Evolutionary conservation across 2,113 vertebrate genomes (phyloP).

Genomic region (Chaetops frenatus): DNA sequence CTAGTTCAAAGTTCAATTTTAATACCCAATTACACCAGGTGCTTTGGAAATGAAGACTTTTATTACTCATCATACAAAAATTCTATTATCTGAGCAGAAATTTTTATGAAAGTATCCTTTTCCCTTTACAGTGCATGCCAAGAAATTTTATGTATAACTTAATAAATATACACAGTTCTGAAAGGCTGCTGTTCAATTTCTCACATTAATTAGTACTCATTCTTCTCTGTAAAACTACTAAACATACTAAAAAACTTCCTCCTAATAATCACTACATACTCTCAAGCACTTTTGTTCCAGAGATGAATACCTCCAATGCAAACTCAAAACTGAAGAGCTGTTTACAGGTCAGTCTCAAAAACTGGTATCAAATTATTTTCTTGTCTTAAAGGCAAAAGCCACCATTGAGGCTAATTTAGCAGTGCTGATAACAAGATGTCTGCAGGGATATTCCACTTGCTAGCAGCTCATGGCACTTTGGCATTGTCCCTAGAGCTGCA

Average conservation of each 20-base stretch:
- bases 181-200: neutral
- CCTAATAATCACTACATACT: neutral
- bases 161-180: neutral
- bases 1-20: neutral
- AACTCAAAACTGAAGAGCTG: neutral
- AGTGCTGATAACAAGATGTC: neutral
- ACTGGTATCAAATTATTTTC: neutral
- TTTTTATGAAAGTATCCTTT: neutral
- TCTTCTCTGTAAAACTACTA: neutral
- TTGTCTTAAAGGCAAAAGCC: neutral
- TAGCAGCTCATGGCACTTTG: neutral
- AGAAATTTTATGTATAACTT: neutral
- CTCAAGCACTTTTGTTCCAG: neutral
- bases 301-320: neutral
- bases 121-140: neutral
- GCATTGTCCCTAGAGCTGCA: neutral
- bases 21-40: neutral
- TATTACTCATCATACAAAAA: neutral
- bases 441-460: neutral
- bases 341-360: neutral
- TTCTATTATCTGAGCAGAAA: neutral
- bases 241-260: neutral
- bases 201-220: neutral
- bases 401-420: neutral
- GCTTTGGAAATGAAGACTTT: neutral